These are phyloP conservation scores for Lates calcarifer DNA, from an alignment of 2,113 vertebrate genomes.

Conservation along the genomic window DNA sequence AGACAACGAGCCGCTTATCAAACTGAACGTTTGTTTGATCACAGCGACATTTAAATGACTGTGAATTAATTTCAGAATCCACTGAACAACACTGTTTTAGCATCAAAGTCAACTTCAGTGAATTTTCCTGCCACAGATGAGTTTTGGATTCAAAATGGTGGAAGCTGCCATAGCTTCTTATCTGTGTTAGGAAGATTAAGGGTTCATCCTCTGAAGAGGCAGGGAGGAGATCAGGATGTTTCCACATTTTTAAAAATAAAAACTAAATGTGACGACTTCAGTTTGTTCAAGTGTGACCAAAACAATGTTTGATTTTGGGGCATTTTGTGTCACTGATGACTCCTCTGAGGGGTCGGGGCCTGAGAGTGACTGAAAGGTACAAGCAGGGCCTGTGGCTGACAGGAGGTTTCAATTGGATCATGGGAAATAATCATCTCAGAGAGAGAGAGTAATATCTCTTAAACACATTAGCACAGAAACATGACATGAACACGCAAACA, in stretches of 20 bases:
- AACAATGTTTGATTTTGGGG: neutral
- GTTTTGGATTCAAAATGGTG: no score
- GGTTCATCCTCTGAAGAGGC: no score
- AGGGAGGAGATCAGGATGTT: no score
- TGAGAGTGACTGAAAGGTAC: neutral
- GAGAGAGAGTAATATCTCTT: slow-evolving; percentile 28
- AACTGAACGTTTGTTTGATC: neutral
- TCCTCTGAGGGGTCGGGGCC: neutral
- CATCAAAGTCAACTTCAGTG: no score
- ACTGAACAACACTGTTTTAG: no score
- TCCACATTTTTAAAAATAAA: no score
- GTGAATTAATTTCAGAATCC: no score
- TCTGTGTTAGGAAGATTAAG: no score
- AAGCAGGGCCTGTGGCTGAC: neutral
- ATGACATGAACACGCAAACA: slow-evolving; percentile 15
- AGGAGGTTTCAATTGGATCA: slow-evolving; percentile 38
- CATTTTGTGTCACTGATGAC: neutral
- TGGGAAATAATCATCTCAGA: slow-evolving; percentile 43
- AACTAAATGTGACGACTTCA: neutral
- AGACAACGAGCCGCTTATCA: neutral
- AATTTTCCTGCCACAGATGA: no score
- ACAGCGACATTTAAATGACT: no score
- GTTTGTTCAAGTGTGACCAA: neutral
- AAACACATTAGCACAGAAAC: slow-evolving; percentile 43
- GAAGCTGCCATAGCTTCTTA: no score